Base-by-base conservation (phyloP, 2,888 invertebrate species). In the Cephus pygmeus region DNA sequence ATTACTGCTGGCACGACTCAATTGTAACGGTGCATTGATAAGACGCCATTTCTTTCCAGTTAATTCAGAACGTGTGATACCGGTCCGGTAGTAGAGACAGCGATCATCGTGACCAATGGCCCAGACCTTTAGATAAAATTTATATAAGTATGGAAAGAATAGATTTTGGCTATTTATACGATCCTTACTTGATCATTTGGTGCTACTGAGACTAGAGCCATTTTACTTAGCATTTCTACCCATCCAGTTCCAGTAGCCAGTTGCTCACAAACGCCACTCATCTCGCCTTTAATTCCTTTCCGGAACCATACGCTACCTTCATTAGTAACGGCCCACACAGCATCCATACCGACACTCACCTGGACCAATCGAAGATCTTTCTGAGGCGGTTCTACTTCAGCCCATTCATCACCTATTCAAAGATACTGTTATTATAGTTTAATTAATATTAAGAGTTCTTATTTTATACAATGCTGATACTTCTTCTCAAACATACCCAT, bases 251-350 rank as follows among this genome's bases (percentile, higher is more conserved):
- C 97, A 86, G 95, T 95, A 12, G 97, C 96, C 79, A 95, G 93
- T 88, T 95, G 94, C 91, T 96, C 96, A 85, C 95, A 95, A 80
- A 94, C 93, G 6, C 96, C 96, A 34, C 95, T 94, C 93, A 90
- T 95, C 94, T 76, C 96, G 94, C 92, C 95, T 94, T 83, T 95
- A 92, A 81, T 94, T 92, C 94, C 94, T 91, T 96, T 96, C 84
- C 98, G 93, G 89, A 97, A 98, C 97, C 98, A 98, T 3, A 97
- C 96, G 88, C 95, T 94, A 79, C 95, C 94, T 88, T 97, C 96
- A 83, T 96, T 95, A 74, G 97, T 96, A 4, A 98, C 93, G 79
- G 96, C 97, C 94, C 94, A 94, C 1, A 95, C 94, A 2, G 96
- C 94, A 92, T 96, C 95, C 76, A 93, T 94, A 1, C 98, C 98